These are phyloP conservation scores for Blastomussa wellsi DNA, from an alignment of 92 coral and sea anemone genomes.

Conservation along the genomic window DNA sequence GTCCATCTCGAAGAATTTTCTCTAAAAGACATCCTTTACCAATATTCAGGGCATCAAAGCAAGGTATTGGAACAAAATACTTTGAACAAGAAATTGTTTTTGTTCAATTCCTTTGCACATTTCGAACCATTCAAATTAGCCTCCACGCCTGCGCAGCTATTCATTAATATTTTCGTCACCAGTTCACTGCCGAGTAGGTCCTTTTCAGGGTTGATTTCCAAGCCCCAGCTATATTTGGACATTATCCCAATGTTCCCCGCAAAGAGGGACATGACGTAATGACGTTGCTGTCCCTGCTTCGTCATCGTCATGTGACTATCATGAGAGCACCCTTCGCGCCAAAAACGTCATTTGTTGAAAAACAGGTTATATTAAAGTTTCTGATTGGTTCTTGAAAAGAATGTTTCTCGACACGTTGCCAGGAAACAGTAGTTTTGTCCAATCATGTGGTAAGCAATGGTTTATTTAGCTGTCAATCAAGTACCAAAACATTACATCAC, in stretches of 20 bases:
- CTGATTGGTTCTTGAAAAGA: slow-evolving; percentile 23
- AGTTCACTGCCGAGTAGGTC: not conserved
- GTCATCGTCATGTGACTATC: slow-evolving; percentile 73
- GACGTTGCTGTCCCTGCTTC: not conserved
- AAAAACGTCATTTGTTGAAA: slow-evolving; percentile 20
- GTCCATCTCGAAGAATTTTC: not conserved
- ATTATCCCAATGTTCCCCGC: too few species aligned
- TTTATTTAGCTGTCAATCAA: slow-evolving; percentile 55
- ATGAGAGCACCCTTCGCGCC: slow-evolving; percentile 44
- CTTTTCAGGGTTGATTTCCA: not conserved
- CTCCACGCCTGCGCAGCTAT: slow-evolving; percentile 85
- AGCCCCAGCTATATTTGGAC: slow-evolving; percentile 21
- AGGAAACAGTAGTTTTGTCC: slow-evolving; percentile 17
- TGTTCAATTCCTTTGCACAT: slow-evolving; percentile 66
- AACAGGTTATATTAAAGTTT: not conserved
- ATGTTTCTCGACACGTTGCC: slow-evolving; percentile 30
- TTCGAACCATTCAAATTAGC: slow-evolving; percentile 96
- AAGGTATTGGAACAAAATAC: slow-evolving; percentile 10
- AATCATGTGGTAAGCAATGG: slow-evolving; percentile 7
- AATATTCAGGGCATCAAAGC: not conserved
- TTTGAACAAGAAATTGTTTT: slow-evolving; percentile 41
- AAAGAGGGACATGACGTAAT: not conserved
- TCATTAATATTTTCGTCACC: slow-evolving; percentile 11
- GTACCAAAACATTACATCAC: slow-evolving; percentile 77
- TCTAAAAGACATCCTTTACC: not conserved